Evolutionary conservation across 1,140 invertebrate species (phyloP).

Genomic region (Palaemon carinicauda): DNA sequence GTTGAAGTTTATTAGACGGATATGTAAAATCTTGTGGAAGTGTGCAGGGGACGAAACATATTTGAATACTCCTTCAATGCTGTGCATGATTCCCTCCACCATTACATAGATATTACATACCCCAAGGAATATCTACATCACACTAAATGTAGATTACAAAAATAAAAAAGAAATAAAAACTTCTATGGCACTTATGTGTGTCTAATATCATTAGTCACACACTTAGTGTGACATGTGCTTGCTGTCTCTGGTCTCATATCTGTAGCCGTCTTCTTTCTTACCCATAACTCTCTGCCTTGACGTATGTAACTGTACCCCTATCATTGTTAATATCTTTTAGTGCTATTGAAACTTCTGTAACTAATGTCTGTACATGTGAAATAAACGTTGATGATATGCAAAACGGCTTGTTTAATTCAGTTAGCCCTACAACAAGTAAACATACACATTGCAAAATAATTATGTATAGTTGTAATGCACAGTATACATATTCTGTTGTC

Average conservation of each 20-base stretch:
- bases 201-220: neutral
- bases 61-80: neutral
- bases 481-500: no score
- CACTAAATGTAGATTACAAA: no score
- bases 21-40: no score
- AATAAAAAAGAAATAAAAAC: no score
- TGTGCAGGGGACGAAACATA: neutral
- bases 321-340: constrained; percentile 31
- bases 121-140: no score
- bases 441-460: neutral
- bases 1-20: no score
- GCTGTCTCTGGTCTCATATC: neutral
- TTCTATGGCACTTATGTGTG: neutral
- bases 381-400: constrained; percentile 33
- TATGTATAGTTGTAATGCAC: neutral
- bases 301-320: constrained; percentile 32
- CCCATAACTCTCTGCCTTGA: neutral
- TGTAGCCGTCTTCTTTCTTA: constrained; percentile 14
- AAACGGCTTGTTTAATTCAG: neutral
- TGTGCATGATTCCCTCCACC: neutral
- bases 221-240: neutral
- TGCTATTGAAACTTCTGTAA: constrained; percentile 37
- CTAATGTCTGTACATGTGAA: constrained; percentile 41
- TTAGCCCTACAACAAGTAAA: no score
- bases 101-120: neutral